Percentiles rank a stretch among this genome's conserved stretches.
phyloP scores from a whole-genome alignment of 2,113 vertebrate species.

The Chloroceryle aenea region DNA sequence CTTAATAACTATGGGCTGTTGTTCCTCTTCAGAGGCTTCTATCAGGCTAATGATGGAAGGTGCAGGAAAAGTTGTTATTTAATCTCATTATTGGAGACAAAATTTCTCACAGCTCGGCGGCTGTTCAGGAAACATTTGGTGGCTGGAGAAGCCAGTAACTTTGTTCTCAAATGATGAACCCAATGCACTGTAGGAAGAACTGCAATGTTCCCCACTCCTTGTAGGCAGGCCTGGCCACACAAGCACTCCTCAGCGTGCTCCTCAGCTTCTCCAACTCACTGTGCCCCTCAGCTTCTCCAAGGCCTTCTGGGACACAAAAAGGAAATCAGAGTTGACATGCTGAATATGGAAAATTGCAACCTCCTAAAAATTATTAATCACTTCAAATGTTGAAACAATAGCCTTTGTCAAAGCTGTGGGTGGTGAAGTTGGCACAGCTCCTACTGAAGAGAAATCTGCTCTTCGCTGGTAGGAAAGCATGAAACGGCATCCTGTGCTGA shows the following conservation, averaged over 20 bases:
- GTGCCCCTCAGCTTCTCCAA: background rate
- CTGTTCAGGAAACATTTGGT: background rate
- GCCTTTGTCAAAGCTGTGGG: background rate
- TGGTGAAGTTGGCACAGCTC: background rate
- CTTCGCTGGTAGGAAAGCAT: background rate
- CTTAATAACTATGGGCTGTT: background rate
- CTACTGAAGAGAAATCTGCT: background rate
- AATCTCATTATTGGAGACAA: background rate
- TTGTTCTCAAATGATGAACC: background rate
- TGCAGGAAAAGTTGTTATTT: background rate
- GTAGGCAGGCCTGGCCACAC: background rate
- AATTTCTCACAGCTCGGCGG: background rate
- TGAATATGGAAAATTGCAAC: background rate
- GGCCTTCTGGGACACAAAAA: background rate
- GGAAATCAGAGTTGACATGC: background rate
- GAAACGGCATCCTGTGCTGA: background rate
- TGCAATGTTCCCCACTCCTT: rapidly evolving
- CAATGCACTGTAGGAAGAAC: background rate
- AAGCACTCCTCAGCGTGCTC: background rate
- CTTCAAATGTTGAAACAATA: background rate
- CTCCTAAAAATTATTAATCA: background rate
- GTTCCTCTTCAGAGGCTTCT: background rate
- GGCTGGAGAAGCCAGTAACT: background rate
- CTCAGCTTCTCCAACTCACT: background rate
- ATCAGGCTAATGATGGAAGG: background rate